Evolutionary conservation across 2,797 vertebrate genomes (phyloP), one percentile per base, ranked within the genome.

Genomic region (Leptoclinus maculatus): DNA sequence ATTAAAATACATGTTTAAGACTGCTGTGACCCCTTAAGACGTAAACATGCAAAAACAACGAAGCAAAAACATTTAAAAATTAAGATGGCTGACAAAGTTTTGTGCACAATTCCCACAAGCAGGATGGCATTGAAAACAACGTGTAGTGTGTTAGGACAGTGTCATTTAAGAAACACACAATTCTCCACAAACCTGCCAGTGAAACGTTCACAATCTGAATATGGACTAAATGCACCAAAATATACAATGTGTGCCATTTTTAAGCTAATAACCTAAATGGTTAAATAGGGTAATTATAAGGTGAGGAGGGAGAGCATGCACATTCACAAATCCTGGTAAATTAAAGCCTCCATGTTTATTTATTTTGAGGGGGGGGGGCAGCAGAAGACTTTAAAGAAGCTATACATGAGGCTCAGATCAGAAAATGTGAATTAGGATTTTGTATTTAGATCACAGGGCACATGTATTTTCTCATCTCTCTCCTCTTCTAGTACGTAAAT

Each of bases 1-100:
- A 83, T 82, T 77, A 79, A 79, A 83, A 82, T 74, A 79, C 23
- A 78, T 87, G 88, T 96, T 91, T 96, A 97, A 97, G 96, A 98
- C 93, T 92, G 85, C 73, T 89, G 93, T 94, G 93, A 95, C 66
- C 76, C 51, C n/a, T 87, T 68, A 78, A 82, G 57, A 81, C 38
- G 68, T 68, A 84, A 72, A 79, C 86, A 83, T 84, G 66, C 74
- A 87, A 86, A 60, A 85, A 87, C 70, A 7, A 79, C 36, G 11
- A 84, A 76, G 71, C 14, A 71, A 80, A 79, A 79, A 11, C n/a
- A 10, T 41, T 21, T 41, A 65, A 56, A 71, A 66, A 68, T 17
- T 7, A 87, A 88, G 74, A 80, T 62, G 72, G 63, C 62, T 62
- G 57, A 77, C 59, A 47, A 27, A 25, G 51, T 78, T 86, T 85